A percentile compares a stretch with the other conserved stretches of the same genome.
These are phyloP conservation scores for Pedetes capensis DNA, from an alignment of 2,113 vertebrate species.

Conservation along the genomic window DNA sequence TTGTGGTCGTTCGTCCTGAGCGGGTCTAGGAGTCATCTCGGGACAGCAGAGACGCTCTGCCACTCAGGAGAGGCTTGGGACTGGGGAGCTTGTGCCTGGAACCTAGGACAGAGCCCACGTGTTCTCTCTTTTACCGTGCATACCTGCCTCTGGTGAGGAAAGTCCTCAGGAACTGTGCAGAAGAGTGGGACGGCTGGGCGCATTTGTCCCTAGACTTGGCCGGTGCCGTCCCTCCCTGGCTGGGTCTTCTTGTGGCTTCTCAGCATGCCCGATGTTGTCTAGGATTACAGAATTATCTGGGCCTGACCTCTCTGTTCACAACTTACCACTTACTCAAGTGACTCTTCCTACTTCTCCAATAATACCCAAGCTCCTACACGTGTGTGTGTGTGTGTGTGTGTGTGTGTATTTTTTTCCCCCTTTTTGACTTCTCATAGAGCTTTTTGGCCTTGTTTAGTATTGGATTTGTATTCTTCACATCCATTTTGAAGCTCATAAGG, in stretches of 20 bases:
- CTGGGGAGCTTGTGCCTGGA: neutral
- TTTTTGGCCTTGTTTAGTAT: neutral
- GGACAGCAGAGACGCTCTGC: neutral
- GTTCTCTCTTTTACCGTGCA: neutral
- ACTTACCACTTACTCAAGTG: fast-evolving
- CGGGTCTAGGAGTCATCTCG: neutral
- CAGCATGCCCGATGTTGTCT: neutral
- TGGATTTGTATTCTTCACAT: neutral
- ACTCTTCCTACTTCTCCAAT: neutral
- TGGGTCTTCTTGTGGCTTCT: neutral
- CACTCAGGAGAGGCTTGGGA: neutral
- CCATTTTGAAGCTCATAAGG: slow-evolving; percentile 41
- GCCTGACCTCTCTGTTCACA: neutral
- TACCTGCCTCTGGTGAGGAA: neutral
- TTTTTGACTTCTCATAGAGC: neutral
- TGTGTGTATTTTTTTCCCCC: neutral
- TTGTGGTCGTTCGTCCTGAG: neutral
- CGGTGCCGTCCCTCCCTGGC: neutral
- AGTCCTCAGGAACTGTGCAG: neutral
- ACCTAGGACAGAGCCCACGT: neutral
- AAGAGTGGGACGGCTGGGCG: neutral
- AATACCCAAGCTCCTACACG: neutral
- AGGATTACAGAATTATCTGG: neutral
- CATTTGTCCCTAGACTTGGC: neutral
- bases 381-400: too few relatives aligned